Conservation (phyloP, 1,140 invertebrate genomes). For the Amphibalanus amphitrite region DNA sequence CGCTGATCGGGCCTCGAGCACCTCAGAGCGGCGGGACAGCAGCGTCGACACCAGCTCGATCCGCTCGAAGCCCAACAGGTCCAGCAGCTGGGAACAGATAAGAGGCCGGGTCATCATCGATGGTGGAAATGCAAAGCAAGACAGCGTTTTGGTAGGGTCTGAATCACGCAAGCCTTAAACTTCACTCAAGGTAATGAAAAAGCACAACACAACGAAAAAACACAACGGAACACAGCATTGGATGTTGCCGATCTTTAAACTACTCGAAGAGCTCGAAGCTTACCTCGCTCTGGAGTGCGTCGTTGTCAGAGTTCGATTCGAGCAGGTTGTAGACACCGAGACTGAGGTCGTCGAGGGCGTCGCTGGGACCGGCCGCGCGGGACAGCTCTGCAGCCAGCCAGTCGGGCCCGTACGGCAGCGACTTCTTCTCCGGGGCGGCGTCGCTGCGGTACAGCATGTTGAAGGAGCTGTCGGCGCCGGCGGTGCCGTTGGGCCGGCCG, state of each 20-base stretch:
- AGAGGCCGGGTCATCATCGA: too few relatives aligned
- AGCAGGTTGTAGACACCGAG: constrained; percentile 25
- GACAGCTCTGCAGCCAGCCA: background rate
- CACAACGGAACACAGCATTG: background rate
- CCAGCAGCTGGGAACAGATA: constrained; percentile 42
- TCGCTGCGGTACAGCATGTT: too few relatives aligned
- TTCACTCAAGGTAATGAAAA: too few relatives aligned
- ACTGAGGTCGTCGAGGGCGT: constrained; percentile 19
- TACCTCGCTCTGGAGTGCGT: constrained; percentile 62
- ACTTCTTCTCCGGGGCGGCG: background rate
- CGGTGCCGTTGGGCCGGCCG: too few relatives aligned
- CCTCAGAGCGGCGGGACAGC: constrained; percentile 41
- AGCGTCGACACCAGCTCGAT: constrained; percentile 67
- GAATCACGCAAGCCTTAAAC: too few relatives aligned
- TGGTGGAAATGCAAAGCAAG: too few relatives aligned
- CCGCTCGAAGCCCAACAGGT: constrained; percentile 67
- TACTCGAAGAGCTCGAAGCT: constrained; percentile 3
- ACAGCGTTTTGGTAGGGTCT: too few relatives aligned
- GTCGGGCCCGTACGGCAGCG: background rate
- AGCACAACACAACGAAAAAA: background rate
- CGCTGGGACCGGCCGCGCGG: background rate
- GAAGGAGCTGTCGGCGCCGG: too few relatives aligned
- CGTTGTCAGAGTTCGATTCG: constrained; percentile 27
- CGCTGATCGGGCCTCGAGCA: constrained; percentile 17
- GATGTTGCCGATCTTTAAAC: too few relatives aligned